Conservation (phyloP, 2,888 invertebrate genomes). For the Drosophila fulvimacula region DNA sequence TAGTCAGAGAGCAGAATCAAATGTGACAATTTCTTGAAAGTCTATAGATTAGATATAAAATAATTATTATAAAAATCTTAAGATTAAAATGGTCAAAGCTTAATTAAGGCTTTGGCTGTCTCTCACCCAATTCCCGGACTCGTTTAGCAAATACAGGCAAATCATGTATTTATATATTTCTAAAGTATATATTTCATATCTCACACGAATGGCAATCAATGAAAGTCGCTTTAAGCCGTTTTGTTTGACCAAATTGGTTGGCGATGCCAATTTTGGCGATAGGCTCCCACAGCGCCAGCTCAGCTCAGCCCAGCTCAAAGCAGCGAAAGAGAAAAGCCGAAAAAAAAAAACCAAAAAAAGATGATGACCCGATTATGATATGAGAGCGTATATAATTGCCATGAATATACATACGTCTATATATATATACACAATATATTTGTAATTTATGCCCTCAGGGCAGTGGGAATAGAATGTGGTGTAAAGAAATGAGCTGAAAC, state of each 20-base stretch:
- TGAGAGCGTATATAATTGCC: constrained; percentile 47
- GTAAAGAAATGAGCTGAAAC: constrained; percentile 13
- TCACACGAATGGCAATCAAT: constrained; percentile 27
- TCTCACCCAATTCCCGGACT: constrained; percentile 3
- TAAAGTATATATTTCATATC: constrained; percentile 7
- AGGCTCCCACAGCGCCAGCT: constrained; percentile 16
- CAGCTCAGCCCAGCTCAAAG: background rate
- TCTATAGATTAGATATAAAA: background rate
- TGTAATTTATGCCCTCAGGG: constrained; percentile 28
- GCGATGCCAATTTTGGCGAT: constrained; percentile 42
- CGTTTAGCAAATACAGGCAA: background rate
- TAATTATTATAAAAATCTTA: background rate
- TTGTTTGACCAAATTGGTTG: constrained; percentile 49
- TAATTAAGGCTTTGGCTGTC: background rate
- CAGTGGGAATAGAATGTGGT: constrained; percentile 12
- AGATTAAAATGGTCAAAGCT: background rate
- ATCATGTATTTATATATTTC: constrained; percentile 1
- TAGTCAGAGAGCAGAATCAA: background rate
- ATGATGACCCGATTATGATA: constrained; percentile 66
- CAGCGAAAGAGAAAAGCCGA: constrained; percentile 44
- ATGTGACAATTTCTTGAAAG: background rate
- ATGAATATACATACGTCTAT: constrained; percentile 17
- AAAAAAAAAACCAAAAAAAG: constrained; percentile 14
- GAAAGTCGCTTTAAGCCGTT: constrained; percentile 46
- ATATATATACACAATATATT: background rate